A percentile compares a stretch with the other conserved stretches of the same genome.
Conservation (phyloP, 2,113 vertebrate species). For the Circaetus gallicus region DNA sequence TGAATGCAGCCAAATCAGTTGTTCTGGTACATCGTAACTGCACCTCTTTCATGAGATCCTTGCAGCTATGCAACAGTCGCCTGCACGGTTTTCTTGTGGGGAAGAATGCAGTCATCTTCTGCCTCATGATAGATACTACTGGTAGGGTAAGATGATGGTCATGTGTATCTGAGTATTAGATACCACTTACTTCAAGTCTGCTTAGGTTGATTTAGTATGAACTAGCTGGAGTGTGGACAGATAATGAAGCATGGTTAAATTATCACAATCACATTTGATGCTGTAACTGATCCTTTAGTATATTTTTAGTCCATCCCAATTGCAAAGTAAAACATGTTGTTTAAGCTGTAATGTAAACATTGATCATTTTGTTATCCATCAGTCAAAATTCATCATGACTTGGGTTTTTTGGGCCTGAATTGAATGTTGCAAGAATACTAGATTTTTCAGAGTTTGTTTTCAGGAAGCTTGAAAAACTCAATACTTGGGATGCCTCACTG, state of each 20-base stretch:
- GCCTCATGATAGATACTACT: not conserved
- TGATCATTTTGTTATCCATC: not conserved
- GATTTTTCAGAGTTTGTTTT: not conserved
- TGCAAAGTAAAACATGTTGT: not conserved
- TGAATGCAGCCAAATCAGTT: not conserved
- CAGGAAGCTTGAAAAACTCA: not conserved
- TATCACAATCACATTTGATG: not conserved
- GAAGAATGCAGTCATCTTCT: not conserved
- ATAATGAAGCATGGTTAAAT: not conserved
- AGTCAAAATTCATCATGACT: not conserved
- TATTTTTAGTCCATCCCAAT: not conserved
- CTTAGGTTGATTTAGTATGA: not conserved
- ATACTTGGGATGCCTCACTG: not conserved
- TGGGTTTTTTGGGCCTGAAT: not conserved
- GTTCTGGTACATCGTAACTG: not conserved
- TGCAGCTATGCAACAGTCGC: rapidly evolving
- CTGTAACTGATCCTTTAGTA: not conserved
- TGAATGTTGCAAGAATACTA: not conserved
- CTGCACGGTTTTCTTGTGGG: not conserved
- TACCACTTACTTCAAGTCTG: not conserved
- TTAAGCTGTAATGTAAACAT: not conserved
- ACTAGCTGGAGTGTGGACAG: not conserved
- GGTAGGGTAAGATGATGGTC: not conserved
- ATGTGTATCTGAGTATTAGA: not conserved
- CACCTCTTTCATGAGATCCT: not conserved